Evolutionary conservation across 2,113 vertebrate genomes (phyloP), one percentile per base, ranked within the genome.

Genomic region (Perca flavescens): DNA sequence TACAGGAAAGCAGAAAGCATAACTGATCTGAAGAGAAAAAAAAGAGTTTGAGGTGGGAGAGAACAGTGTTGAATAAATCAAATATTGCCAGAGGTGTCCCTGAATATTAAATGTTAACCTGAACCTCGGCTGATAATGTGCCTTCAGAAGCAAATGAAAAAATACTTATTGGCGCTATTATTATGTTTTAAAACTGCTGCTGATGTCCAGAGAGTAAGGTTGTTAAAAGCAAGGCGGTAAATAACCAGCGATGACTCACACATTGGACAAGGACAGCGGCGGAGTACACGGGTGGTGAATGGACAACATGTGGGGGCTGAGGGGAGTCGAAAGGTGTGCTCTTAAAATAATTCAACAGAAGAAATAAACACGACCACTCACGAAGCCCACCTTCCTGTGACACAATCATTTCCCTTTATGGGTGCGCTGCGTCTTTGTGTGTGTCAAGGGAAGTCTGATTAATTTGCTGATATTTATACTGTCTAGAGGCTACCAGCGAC

Each of bases 291-390:
- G 73, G 58, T 57, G 3, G 57, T 36, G 60, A 63, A 63, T 0
- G 34, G 82, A 90, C 82, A 71, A 84, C 75, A 52, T 56, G 70
- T 17, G 69, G 60, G 78, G 82, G 79, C 58, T 53, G 83, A 46
- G 14, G n/a, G 50, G 60, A 61, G 82, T 60, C 31, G 15, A 72
- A 43, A 82, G 82, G 82, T 61, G 69, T 28, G 53, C 34, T 47
- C 88, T 89, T 87, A 92, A 92, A 87, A 91, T 91, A 91, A 71
- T 66, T 62, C 25, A 21, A 17, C 9, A 56, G 47, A 52, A 86
- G 17, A 72, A 79, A 52, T n/a, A 72, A 57, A 17, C 22, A 25
- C 0, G 2, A 47, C 34, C 73, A 65, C 73, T 67, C 11, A 1
- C 47, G 64, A 15, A 79, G 54, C 75, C 80, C 82, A 63, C 77